Percentiles rank a stretch among this genome's conserved stretches.
Evolutionary conservation across 2,797 vertebrate genomes (phyloP).

Genomic region (Furcifer pardalis): DNA sequence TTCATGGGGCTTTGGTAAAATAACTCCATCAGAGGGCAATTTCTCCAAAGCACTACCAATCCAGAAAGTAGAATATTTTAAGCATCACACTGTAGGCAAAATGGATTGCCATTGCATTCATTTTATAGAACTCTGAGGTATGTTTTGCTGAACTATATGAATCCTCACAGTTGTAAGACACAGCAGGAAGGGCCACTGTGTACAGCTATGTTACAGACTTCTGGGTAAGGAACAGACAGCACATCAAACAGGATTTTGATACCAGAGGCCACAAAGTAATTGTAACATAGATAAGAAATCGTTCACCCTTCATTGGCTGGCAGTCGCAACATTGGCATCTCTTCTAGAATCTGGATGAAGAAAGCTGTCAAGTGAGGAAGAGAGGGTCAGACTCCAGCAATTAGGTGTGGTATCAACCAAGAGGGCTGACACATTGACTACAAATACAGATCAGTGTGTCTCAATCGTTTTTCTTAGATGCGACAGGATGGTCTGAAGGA

Average conservation of each 20-base stretch:
- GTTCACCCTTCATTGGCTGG: slow-evolving; percentile 46
- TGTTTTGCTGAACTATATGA: slow-evolving; percentile 38
- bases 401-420: not conserved
- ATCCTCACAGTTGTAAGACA: slow-evolving; percentile 31
- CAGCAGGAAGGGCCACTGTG: not conserved
- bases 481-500: not conserved
- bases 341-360: not conserved
- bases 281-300: slow-evolving; percentile 40
- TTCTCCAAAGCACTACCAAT: slow-evolving; percentile 36
- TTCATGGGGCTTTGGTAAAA: slow-evolving; percentile 48
- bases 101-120: slow-evolving; percentile 25
- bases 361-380: slow-evolving; percentile 46
- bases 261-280: slow-evolving; percentile 16
- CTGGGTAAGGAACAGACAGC: slow-evolving; percentile 28
- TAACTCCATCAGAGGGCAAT: slow-evolving; percentile 12
- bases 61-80: slow-evolving; percentile 40
- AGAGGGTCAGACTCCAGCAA: slow-evolving; percentile 13
- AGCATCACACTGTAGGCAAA: slow-evolving; percentile 8
- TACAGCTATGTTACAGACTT: slow-evolving; percentile 36
- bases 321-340: slow-evolving; percentile 50
- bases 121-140: slow-evolving; percentile 35
- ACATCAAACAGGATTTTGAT: slow-evolving; percentile 18
- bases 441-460: not conserved
- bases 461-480: not conserved
- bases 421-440: not conserved